phyloP scores from a whole-genome alignment of 2,797 vertebrate genomes.

The Gephyroberyx darwinii region DNA sequence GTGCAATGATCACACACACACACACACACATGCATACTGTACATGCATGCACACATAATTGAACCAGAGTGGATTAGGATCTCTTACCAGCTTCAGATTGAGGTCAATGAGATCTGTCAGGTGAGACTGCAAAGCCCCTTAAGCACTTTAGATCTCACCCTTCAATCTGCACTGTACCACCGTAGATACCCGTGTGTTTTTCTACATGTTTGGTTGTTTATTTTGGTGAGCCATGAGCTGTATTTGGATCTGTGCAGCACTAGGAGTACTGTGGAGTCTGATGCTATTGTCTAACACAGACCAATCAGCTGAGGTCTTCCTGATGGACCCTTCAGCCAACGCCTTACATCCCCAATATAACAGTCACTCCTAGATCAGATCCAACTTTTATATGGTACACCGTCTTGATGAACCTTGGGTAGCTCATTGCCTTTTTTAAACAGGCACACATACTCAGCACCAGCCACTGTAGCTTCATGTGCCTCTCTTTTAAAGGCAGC shows the following conservation, averaged over 20 bases:
- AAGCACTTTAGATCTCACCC: slow-evolving; percentile 71
- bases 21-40: slow-evolving; percentile 1
- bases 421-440: neutral
- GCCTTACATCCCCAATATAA: neutral
- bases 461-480: slow-evolving; percentile 25
- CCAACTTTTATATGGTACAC: neutral
- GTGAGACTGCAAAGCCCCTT: slow-evolving; percentile 80
- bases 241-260: neutral
- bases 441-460: neutral
- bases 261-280: neutral
- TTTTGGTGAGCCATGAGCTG: slow-evolving; percentile 7
- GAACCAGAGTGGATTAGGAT: slow-evolving; percentile 77
- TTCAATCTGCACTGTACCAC: slow-evolving; percentile 42
- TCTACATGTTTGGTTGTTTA: slow-evolving; percentile 20
- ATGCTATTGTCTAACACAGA: slow-evolving; percentile 4
- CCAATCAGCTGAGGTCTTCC: neutral
- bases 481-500: slow-evolving; percentile 59
- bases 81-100: slow-evolving; percentile 78
- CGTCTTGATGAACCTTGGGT: slow-evolving; percentile 6
- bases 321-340: neutral
- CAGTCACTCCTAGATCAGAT: neutral
- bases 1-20: neutral
- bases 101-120: slow-evolving; percentile 82
- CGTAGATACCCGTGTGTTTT: slow-evolving; percentile 19
- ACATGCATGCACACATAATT: slow-evolving; percentile 40